These are phyloP conservation scores for Palythoa grandiflora DNA, from an alignment of 92 coral and sea anemone species.

Conservation along the genomic window DNA sequence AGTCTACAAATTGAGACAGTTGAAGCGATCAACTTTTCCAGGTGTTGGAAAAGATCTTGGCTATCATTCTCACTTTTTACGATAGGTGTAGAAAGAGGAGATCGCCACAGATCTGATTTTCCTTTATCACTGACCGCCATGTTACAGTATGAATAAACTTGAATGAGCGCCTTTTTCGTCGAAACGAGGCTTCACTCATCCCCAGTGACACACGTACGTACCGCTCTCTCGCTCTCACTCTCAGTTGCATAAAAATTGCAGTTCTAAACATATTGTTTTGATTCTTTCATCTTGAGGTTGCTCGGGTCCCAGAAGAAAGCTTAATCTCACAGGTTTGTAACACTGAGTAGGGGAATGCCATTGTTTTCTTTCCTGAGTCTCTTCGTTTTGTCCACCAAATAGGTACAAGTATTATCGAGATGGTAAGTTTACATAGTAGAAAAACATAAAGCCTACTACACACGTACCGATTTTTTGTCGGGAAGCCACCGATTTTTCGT, in stretches of 20 bases:
- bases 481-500: too few relatives aligned
- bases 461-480: too few relatives aligned
- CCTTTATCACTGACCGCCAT: conserved; percentile 88
- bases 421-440: too few relatives aligned
- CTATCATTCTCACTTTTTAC: conserved; percentile 71
- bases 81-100: conserved; percentile 85
- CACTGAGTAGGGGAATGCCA: too few relatives aligned
- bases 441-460: too few relatives aligned
- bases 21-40: conserved; percentile 95
- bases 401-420: too few relatives aligned
- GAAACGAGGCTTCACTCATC: not conserved
- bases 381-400: too few relatives aligned
- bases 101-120: conserved; percentile 62
- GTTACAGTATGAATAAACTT: not conserved
- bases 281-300: too few relatives aligned
- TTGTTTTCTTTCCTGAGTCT: too few relatives aligned
- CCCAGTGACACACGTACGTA: not conserved
- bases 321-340: too few relatives aligned
- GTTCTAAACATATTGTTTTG: too few relatives aligned
- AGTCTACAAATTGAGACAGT: conserved; percentile 98
- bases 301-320: too few relatives aligned
- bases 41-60: conserved; percentile 85
- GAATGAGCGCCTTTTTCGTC: not conserved
- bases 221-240: not conserved
- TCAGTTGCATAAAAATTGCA: not conserved